A percentile compares a stretch with the other conserved stretches of the same genome.
These are phyloP conservation scores for Cololabis saira DNA, from an alignment of 2,113 vertebrate genomes.

Conservation along the genomic window DNA sequence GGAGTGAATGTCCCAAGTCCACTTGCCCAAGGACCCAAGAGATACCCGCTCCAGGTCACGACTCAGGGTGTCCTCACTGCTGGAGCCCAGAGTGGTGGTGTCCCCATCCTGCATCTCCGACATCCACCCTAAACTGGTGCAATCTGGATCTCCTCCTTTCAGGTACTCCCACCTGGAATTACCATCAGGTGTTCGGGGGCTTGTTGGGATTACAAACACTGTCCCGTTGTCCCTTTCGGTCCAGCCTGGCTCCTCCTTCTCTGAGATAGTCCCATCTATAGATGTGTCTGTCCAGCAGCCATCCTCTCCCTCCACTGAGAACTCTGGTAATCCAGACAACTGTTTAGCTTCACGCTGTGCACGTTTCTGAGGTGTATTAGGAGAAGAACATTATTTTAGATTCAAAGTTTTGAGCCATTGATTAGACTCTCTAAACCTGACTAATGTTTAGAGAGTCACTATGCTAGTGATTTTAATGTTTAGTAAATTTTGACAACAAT, in stretches of 20 bases:
- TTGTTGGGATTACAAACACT: constrained; percentile 79
- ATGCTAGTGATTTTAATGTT: neutral
- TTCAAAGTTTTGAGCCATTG: too few species aligned
- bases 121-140: constrained; percentile 69
- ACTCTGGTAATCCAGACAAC: constrained; percentile 26
- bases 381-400: neutral
- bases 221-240: constrained; percentile 73
- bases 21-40: constrained; percentile 79
- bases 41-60: constrained; percentile 78
- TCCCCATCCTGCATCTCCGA: constrained; percentile 78
- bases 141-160: constrained; percentile 73
- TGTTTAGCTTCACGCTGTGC: constrained; percentile 48
- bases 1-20: constrained; percentile 84
- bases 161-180: constrained; percentile 78
- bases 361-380: constrained; percentile 44
- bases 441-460: too few species aligned
- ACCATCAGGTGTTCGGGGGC: constrained; percentile 46
- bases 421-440: neutral
- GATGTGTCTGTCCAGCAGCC: constrained; percentile 45
- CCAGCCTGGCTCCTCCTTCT: constrained; percentile 51
- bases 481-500: neutral
- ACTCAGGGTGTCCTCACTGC: constrained; percentile 87
- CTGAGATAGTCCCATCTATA: constrained; percentile 12
- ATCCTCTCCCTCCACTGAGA: constrained; percentile 73
- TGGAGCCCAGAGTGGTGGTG: constrained; percentile 87